Base-by-base conservation (phyloP, 1,140 invertebrate species). In the Ericerus pela region DNA sequence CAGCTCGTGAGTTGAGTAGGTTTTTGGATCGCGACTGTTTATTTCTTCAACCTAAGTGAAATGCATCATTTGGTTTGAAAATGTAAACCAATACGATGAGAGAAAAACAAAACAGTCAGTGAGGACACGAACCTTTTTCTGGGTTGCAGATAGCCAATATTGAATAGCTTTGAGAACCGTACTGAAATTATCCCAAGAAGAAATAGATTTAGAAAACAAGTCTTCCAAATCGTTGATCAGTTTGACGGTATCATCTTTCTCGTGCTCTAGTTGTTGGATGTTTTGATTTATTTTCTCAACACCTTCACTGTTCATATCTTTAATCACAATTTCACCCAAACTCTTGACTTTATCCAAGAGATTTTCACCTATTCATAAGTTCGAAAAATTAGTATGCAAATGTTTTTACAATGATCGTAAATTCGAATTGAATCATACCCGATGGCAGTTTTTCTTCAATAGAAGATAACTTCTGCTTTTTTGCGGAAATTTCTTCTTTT, bases 161-260 rank as follows among this genome's bases (percentile, higher is more conserved):
- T 81, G 82, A 71, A 89, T 80, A 53, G 78, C 80, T 22, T 83
- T 80, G 57, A 80, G 81, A 28, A 81, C 81, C 43, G 79, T 76
- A 51, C 82, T 77, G 67, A 88, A 95, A 59, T 90, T 84, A 11
- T 83, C 80, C 91, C 91, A 96, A 1, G 81, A 79, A 1, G 80
- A 72, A n/a, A 90, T 74, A 63, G 88, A 93, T 65, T 83, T 80
- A 18, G 82, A 79, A 11, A 95, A 68, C 53, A 79, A 75, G 58
- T 80, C 80, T 61, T 84, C 80, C 0, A 82, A 82, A 62, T 94
- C 86, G 47, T 81, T 80, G 47, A 84, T 82, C 31, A 85, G 76
- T n/a, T 78, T 74, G 66, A 87, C 82, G 0, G 95, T 65, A n/a
- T 80, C 79, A 62, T 92, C 86, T 85, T 88, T 92, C 61, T 91